Evolutionary conservation across 92 coral and sea anemone species (phyloP).

Genomic region (Muricea muricata): DNA sequence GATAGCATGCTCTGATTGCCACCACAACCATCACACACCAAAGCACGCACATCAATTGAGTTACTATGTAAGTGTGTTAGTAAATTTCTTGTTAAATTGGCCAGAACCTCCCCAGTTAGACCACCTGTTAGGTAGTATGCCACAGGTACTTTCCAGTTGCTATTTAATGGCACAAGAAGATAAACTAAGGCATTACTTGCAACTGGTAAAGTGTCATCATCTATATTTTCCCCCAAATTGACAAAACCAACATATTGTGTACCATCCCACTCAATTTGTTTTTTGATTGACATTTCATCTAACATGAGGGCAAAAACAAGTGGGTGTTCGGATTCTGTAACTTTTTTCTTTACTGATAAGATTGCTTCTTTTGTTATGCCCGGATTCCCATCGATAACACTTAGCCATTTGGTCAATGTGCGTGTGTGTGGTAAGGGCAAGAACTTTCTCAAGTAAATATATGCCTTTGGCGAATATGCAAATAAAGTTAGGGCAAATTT

Average conservation of each 20-base stretch:
- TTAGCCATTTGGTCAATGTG: too few relatives aligned
- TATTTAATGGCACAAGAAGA: slow-evolving; percentile 1
- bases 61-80: neutral
- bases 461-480: slow-evolving; percentile 41
- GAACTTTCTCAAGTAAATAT: too few relatives aligned
- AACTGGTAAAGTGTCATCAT: slow-evolving; percentile 37
- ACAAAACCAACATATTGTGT: slow-evolving; percentile 34
- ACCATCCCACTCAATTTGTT: slow-evolving; percentile 46
- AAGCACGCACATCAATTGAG: too few relatives aligned
- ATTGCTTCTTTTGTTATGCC: slow-evolving; percentile 31
- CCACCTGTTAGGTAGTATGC: slow-evolving; percentile 22
- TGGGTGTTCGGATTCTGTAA: slow-evolving; percentile 28
- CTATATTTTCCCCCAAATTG: slow-evolving; percentile 19
- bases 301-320: slow-evolving; percentile 9
- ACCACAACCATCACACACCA: too few relatives aligned
- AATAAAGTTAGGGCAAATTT: slow-evolving; percentile 20
- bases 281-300: slow-evolving; percentile 44
- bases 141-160: slow-evolving; percentile 16
- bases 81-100: slow-evolving; percentile 1
- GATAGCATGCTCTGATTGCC: too few relatives aligned
- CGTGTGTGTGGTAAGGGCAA: too few relatives aligned
- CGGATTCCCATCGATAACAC: slow-evolving; percentile 35
- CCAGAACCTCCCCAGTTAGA: slow-evolving; percentile 15
- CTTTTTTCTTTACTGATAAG: slow-evolving; percentile 20
- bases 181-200: slow-evolving; percentile 21